Evolutionary conservation across 1,140 invertebrate species (phyloP).

Genomic region (Hyphantria cunea): DNA sequence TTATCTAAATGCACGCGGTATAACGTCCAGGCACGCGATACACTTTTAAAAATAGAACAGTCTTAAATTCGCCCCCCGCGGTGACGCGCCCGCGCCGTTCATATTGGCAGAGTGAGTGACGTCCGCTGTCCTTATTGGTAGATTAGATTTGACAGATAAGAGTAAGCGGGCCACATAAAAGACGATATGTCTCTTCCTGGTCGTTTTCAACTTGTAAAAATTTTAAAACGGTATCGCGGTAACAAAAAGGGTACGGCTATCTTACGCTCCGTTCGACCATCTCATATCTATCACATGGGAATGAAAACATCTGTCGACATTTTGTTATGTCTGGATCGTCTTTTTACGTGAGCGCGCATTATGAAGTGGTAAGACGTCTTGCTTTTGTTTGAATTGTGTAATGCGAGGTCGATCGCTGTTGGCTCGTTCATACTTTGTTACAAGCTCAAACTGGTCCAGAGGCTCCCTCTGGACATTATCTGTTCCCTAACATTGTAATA

Average conservation of each 20-base stretch:
- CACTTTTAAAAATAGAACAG: constrained; percentile 61
- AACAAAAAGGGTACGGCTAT: constrained; percentile 53
- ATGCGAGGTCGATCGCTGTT: constrained; percentile 46
- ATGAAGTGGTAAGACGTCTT: constrained; percentile 39
- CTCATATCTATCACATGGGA: constrained; percentile 56
- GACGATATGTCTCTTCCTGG: constrained; percentile 60
- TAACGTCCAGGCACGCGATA: constrained; percentile 67
- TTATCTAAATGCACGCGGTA: constrained; percentile 58
- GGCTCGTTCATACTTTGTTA: constrained; percentile 43
- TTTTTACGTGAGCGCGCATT: constrained; percentile 46
- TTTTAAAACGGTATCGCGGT: constrained; percentile 66
- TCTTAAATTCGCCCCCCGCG: constrained; percentile 69
- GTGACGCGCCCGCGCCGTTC: constrained; percentile 52
- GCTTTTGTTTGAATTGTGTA: constrained; percentile 48
- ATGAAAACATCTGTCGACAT: constrained; percentile 70
- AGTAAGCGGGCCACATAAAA: constrained; percentile 65
- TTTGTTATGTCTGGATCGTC: constrained; percentile 45
- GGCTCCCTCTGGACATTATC: constrained; percentile 40
- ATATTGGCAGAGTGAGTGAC: constrained; percentile 77
- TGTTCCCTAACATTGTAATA: constrained; percentile 29
- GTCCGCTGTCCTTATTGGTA: constrained; percentile 74
- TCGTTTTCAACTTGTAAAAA: constrained; percentile 65
- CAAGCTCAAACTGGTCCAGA: constrained; percentile 29
- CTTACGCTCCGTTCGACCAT: constrained; percentile 33
- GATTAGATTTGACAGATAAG: constrained; percentile 78